These are phyloP conservation scores for Sarcophaga carnaria DNA, from an alignment of 2,888 invertebrate genomes.

Conservation along the genomic window DNA sequence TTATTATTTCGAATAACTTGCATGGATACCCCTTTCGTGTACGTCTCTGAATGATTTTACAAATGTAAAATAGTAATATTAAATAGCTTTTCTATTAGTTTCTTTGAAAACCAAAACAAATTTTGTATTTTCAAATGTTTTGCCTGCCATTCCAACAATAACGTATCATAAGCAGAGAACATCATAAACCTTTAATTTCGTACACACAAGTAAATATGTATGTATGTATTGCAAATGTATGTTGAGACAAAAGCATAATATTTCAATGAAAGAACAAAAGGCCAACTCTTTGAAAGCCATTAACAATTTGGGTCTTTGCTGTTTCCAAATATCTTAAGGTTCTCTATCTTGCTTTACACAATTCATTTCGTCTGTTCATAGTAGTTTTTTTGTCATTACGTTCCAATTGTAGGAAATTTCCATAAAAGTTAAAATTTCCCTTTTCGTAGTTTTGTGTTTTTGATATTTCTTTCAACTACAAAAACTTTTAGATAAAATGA, in stretches of 20 bases:
- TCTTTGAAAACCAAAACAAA: background rate
- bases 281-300: background rate
- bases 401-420: background rate
- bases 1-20: no score
- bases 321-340: background rate
- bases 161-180: background rate
- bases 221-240: background rate
- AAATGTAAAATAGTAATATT: background rate
- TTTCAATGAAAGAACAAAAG: background rate
- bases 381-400: background rate
- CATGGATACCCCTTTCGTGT: no score
- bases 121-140: background rate
- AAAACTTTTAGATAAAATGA: conserved; percentile 38
- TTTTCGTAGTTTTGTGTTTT: background rate
- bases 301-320: background rate
- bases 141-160: conserved; percentile 9
- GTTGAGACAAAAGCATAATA: conserved; percentile 1
- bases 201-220: background rate
- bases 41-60: background rate
- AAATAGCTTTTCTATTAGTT: background rate
- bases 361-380: background rate
- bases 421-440: background rate
- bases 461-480: background rate
- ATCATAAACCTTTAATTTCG: background rate
- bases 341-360: background rate